Evolutionary conservation across 2,888 invertebrate genomes (phyloP), one percentile per base, ranked within the genome.

Genomic region (Oligia fasciuncula): DNA sequence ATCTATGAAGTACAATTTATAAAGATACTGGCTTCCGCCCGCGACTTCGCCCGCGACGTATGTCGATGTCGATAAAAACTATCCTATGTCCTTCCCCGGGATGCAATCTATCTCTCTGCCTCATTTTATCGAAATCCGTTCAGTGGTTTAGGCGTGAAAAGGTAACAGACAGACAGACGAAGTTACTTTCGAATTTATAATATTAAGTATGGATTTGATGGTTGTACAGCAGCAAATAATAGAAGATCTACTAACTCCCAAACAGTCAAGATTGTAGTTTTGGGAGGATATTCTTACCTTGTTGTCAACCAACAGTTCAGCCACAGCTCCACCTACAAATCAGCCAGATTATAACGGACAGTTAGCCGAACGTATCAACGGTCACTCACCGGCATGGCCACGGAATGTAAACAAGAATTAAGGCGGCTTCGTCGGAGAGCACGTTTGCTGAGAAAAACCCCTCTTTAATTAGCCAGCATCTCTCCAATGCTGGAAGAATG

Each of bases 341-440:
- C 54, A 19, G 13, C 1, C 1, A 29, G 60, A 74, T 74, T 43
- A 62, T 65, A 83, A 84, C 73, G 14, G 6, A 0, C 13, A 46
- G 87, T 85, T 77, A 83, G 1, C 1, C 5, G 6, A 66, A n/a
- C 0, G 87, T 86, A 69, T 11, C 62, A 86, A n/a, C 77, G 77
- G 77, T 46, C 86, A 51, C 71, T 70, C 43, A 63, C 72, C 71
- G 84, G 14, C 51, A 76, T 71, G 63, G 86, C 62, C 60, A 62
- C 73, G 85, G 87, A 87, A 87, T 87, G 87, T 88, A 88, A 87
- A 87, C 87, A 87, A 87, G 77, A 74, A 75, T 79, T 68, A 77
- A 84, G 71, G 79, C 79, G 77, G 76, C 84, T 54, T 43, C 74
- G 80, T n/a, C 46, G 77, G 68, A 85, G 85, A 85, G 85, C 85